Conservation (phyloP, 2,113 vertebrate genomes). For the Sinocyclocheilus anshuiensis region DNA sequence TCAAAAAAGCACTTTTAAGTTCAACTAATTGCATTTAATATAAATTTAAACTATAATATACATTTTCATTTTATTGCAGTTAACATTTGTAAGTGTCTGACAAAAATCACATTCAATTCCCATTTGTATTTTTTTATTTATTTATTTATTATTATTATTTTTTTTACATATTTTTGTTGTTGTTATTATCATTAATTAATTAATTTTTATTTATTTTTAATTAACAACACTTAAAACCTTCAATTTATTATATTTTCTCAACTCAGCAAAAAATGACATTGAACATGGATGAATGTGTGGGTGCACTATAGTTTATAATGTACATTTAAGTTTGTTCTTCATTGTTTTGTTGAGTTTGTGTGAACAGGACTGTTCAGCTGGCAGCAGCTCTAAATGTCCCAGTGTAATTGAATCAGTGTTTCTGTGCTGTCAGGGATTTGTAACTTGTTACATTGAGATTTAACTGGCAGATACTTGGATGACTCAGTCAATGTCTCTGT, state of each 20-base stretch:
- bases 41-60: no score
- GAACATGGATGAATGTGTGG: neutral
- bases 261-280: neutral
- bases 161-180: no score
- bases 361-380: slow-evolving; percentile 56
- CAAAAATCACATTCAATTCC: no score
- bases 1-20: no score
- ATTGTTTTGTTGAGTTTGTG: slow-evolving; percentile 35
- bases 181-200: neutral
- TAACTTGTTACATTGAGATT: slow-evolving; percentile 74
- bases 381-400: slow-evolving; percentile 72
- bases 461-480: slow-evolving; percentile 74
- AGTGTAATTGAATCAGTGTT: slow-evolving; percentile 78
- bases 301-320: neutral
- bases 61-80: no score
- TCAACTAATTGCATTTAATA: no score
- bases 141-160: no score
- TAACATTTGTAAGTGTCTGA: no score
- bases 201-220: neutral
- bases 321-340: neutral
- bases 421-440: slow-evolving; percentile 79
- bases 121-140: neutral
- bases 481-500: slow-evolving; percentile 61
- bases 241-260: neutral
- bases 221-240: neutral